phyloP scores from a whole-genome alignment of 2,113 vertebrate genomes.

The Mystacornis crossleyi region DNA sequence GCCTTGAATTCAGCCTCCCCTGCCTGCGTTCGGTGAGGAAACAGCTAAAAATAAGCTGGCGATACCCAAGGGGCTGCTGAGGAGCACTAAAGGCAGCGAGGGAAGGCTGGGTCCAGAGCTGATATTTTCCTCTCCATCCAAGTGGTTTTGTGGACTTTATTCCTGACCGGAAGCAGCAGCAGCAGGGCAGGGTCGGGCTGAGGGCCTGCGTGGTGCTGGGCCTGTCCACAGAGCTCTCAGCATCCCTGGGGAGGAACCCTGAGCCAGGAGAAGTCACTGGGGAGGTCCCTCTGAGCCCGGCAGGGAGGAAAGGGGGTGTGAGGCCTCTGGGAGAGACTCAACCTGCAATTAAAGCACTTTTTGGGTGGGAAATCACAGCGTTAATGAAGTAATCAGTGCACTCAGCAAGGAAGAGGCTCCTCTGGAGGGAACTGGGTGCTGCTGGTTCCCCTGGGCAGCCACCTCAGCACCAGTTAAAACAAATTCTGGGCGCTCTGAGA shows the following conservation, averaged over 20 bases:
- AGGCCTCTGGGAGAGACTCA: neutral
- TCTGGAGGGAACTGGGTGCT: neutral
- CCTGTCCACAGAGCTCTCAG: neutral
- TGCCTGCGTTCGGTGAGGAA: slow-evolving; percentile 13
- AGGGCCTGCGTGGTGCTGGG: neutral
- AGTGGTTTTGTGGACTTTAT: neutral
- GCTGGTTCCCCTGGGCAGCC: neutral
- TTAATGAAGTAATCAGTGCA: neutral
- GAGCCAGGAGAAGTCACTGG: neutral
- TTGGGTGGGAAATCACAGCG: neutral
- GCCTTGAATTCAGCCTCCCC: neutral
- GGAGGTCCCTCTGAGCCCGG: neutral
- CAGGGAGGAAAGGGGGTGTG: neutral
- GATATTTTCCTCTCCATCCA: neutral
- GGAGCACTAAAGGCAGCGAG: neutral
- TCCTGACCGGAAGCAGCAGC: neutral
- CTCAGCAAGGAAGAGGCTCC: neutral
- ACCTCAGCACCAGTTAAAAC: neutral
- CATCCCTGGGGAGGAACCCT: neutral
- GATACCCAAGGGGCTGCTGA: neutral
- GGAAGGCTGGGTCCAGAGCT: neutral
- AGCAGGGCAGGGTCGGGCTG: neutral
- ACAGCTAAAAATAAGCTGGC: slow-evolving; percentile 44
- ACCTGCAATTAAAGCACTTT: neutral
- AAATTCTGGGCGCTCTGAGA: neutral